Conservation (phyloP, 2,797 vertebrate species). For the Falco concolor region DNA sequence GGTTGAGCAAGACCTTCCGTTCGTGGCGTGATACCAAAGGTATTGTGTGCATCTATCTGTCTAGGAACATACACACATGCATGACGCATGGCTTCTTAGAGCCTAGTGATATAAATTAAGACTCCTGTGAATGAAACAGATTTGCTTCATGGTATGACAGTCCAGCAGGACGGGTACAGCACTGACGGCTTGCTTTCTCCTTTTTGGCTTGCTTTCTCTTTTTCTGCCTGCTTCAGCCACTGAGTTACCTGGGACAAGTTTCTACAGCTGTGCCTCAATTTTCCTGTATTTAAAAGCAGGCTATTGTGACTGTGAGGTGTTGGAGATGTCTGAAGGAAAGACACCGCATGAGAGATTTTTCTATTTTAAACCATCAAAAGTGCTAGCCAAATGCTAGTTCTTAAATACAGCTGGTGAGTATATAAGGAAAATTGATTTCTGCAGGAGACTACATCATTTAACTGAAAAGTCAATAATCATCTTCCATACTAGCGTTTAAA, state of each 20-base stretch:
- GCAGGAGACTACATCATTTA: background rate
- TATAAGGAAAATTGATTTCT: conserved; percentile 26
- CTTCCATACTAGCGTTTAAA: background rate
- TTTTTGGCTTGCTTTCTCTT: background rate
- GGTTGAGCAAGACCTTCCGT: background rate
- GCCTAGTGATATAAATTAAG: background rate
- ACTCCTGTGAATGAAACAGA: background rate
- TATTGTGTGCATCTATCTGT: background rate
- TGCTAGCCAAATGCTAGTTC: conserved; percentile 41
- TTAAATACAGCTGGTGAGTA: conserved; percentile 39
- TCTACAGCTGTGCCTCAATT: background rate
- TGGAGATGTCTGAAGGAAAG: conserved; percentile 15
- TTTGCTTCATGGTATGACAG: background rate
- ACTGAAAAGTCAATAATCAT: conserved; percentile 27
- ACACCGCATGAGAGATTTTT: background rate
- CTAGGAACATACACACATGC: background rate
- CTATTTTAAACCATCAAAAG: conserved; percentile 40
- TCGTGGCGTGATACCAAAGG: background rate
- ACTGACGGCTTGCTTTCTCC: background rate
- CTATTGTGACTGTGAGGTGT: background rate
- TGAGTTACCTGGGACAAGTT: background rate
- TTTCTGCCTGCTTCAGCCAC: background rate
- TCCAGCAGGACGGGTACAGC: background rate
- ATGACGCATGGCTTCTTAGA: background rate
- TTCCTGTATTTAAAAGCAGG: background rate